Evolutionary conservation across 2,113 vertebrate species (phyloP).

Genomic region (Amphiprion ocellaris): DNA sequence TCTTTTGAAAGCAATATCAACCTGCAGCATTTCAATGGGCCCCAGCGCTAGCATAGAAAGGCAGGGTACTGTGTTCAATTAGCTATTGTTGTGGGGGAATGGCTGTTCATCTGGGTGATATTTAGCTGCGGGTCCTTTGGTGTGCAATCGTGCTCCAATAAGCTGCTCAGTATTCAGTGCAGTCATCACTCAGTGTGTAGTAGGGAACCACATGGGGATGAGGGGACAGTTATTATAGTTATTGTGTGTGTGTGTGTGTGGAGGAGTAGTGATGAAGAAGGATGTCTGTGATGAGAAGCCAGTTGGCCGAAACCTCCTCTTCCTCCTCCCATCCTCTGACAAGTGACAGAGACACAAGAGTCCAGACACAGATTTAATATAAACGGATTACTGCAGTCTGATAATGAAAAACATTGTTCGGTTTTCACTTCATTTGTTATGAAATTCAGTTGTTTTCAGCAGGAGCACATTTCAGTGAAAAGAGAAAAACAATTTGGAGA

Average conservation of each 20-base stretch:
- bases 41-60: conserved; percentile 11
- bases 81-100: conserved; percentile 40
- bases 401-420: conserved; percentile 12
- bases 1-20: conserved; percentile 47
- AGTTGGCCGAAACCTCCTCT: conserved; percentile 38
- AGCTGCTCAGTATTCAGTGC: conserved; percentile 55
- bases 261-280: conserved; percentile 24
- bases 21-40: conserved; percentile 41
- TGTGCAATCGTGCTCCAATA: conserved; percentile 67
- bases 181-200: conserved; percentile 25
- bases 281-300: conserved; percentile 60
- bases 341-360: background rate
- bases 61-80: conserved; percentile 45
- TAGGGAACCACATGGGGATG: conserved; percentile 27
- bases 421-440: background rate
- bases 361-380: conserved; percentile 23
- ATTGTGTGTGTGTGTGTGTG: conserved; percentile 11
- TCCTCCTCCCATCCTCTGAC: conserved; percentile 15
- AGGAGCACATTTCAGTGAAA: background rate
- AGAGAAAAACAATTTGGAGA: background rate
- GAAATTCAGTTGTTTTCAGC: background rate
- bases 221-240: conserved; percentile 9
- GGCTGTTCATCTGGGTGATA: conserved; percentile 57
- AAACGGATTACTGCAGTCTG: conserved; percentile 20
- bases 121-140: conserved; percentile 56